phyloP scores from a whole-genome alignment of 2,113 vertebrate genomes.

The Bubo scandiacus region DNA sequence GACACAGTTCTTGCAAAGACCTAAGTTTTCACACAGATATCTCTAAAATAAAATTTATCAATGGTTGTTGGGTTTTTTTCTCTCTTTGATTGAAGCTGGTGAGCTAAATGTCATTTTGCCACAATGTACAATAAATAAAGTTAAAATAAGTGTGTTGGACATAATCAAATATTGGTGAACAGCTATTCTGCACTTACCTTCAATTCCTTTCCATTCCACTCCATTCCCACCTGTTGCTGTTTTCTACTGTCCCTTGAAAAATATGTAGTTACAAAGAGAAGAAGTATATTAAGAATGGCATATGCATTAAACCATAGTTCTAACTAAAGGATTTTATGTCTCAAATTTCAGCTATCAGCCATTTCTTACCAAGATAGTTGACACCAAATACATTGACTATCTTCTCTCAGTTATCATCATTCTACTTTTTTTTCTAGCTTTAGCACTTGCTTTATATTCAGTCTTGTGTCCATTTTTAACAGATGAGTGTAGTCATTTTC shows the following conservation, averaged over 20 bases:
- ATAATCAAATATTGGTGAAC: not conserved
- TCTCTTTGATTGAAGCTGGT: not conserved
- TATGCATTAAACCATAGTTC: not conserved
- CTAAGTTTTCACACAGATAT: not conserved
- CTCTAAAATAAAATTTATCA: not conserved
- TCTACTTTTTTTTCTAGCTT: not conserved
- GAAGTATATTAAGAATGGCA: not conserved
- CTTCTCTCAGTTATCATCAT: not conserved
- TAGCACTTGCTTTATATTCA: conserved; percentile 14
- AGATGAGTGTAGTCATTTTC: not conserved
- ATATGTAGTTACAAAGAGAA: not conserved
- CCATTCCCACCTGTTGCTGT: not conserved
- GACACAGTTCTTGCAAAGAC: not conserved
- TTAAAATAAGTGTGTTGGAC: not conserved
- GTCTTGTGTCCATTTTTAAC: not conserved
- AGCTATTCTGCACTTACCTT: not conserved
- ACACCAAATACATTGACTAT: not conserved
- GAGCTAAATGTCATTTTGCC: not conserved
- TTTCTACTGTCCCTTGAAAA: not conserved
- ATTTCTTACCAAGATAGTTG: not conserved
- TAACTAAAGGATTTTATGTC: not conserved
- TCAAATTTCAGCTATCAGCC: not conserved
- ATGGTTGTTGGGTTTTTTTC: not conserved
- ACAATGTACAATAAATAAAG: not conserved
- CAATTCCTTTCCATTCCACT: not conserved